Evolutionary conservation across 2,113 vertebrate species (phyloP).

Genomic region (Cochlearius cochlearius): DNA sequence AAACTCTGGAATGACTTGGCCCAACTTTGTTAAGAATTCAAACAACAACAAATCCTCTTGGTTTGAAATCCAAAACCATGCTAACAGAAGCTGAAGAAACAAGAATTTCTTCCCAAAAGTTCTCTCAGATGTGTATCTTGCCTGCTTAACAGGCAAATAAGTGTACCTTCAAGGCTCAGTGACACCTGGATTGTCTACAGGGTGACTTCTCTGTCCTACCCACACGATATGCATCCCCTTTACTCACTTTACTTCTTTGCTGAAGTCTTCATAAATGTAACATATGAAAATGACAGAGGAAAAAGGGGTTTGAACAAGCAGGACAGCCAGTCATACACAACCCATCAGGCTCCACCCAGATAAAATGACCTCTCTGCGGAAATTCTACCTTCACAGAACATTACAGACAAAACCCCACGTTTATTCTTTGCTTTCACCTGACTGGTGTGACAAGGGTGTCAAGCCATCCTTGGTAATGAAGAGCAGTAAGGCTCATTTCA

Average conservation of each 20-base stretch:
- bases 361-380: neutral
- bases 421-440: neutral
- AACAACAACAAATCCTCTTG: neutral
- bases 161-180: neutral
- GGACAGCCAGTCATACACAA: neutral
- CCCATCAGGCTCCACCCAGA: neutral
- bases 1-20: neutral
- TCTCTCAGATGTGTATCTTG: neutral
- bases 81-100: neutral
- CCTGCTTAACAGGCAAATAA: neutral
- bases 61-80: neutral
- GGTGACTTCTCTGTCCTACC: neutral
- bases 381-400: neutral
- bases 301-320: neutral
- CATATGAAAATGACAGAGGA: neutral
- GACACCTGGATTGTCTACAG: neutral
- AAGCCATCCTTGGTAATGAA: neutral
- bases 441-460: accelerated
- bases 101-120: neutral
- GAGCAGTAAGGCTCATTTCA: neutral
- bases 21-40: neutral
- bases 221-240: neutral
- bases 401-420: neutral
- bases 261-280: neutral
- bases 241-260: neutral